Evolutionary conservation across 1,140 invertebrate species (phyloP), one percentile per base, ranked within the genome.

Genomic region (Caenorhabditis latens): DNA sequence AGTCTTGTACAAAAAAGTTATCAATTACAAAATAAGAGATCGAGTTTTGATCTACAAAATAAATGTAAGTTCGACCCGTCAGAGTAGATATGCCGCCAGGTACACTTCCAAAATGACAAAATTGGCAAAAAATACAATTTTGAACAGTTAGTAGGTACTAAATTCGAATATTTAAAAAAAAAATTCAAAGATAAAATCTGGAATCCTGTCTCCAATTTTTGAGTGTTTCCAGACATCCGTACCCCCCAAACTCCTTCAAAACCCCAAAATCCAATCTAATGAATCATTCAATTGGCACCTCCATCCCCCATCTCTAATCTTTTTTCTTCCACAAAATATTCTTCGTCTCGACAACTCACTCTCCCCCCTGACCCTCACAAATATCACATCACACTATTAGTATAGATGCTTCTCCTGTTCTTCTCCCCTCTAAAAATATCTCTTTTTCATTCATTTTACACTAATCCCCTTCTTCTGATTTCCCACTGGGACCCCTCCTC

Each of bases 351-450:
- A 32, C 32, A 32, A 32, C 32, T 32, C 32, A 32, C 32, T 32
- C 19, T 63, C 24, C 3, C 71, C 14, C 24, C 46, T 43, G 40
- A 79, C 67, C 67, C 16, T 16, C 19, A 75, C 24, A 19, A n/a
- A 75, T 14, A 32, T 46, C 14, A 7, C n/a, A 43, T 71, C 42
- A 50, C 71, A 79, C 71, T 50, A 50, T 79, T 79, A 53, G 71
- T 79, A 79, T 79, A 43, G 40, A 48, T 7, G 19, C 71, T 50
- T 13, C 14, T 24, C 11, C 24, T 53, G 13, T 50, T 53, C 46
- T 13, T 71, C 40, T 53, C 42, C 53, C 46, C n/a, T 8, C 71
- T 79, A 79, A 79, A 79, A 79, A 79, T 79, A 79, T 79, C 71
- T 79, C 24, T 48, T 75, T 46, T 21, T 24, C 53, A 24, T 21